These are phyloP conservation scores for Melozone crissalis DNA, from an alignment of 2,113 vertebrate species.

Conservation along the genomic window DNA sequence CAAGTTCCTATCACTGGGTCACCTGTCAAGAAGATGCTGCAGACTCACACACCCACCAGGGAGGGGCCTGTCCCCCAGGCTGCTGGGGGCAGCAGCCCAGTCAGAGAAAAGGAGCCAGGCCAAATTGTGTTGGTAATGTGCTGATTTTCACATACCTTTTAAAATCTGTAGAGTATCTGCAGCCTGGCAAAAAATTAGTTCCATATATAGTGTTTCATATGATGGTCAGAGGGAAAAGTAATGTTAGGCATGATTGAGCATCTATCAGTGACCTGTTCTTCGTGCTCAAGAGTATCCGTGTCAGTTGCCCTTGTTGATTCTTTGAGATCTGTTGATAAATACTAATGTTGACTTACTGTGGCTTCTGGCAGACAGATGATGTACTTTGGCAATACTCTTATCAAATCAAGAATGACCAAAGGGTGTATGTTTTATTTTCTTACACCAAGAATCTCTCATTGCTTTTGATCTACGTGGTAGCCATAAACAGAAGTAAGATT, in stretches of 20 bases:
- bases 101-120: background rate
- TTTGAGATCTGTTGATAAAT: background rate
- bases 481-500: background rate
- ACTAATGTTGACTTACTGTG: background rate
- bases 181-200: background rate
- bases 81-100: background rate
- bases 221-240: background rate
- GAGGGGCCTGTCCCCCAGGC: background rate
- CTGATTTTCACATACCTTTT: background rate
- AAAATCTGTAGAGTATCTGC: background rate
- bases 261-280: background rate
- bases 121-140: background rate
- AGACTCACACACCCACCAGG: background rate
- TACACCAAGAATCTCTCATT: background rate
- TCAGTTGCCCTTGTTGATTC: background rate
- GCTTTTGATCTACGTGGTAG: background rate
- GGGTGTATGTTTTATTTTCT: background rate
- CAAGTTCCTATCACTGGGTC: background rate
- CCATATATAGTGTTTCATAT: background rate
- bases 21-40: background rate
- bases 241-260: background rate
- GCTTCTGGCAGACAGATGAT: background rate
- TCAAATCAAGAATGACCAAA: background rate
- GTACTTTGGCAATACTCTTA: background rate
- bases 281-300: fast-evolving